Percentiles rank a stretch among this genome's conserved stretches.
Conservation (phyloP, 2,888 invertebrate genomes). For the Drosophila mettleri region DNA sequence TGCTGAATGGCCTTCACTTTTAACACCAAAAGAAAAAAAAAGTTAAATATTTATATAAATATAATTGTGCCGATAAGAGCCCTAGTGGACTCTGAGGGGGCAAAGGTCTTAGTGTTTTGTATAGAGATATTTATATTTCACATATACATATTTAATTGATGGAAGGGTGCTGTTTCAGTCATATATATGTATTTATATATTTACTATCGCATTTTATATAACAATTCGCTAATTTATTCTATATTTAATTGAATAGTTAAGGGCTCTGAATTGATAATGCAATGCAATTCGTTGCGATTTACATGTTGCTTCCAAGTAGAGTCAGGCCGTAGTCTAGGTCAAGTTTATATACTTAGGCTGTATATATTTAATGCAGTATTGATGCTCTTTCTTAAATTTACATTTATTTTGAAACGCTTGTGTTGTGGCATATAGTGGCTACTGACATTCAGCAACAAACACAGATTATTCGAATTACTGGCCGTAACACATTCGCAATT, state of each 20-base stretch:
- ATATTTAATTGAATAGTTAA: background rate
- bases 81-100: background rate
- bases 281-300: background rate
- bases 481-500: slow-evolving; percentile 8
- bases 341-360: background rate
- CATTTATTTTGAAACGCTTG: background rate
- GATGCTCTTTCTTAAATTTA: background rate
- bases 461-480: background rate
- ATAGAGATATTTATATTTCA: slow-evolving; percentile 4
- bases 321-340: slow-evolving; percentile 5
- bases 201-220: background rate
- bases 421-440: background rate
- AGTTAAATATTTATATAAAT: background rate
- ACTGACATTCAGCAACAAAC: slow-evolving; percentile 11
- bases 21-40: slow-evolving; percentile 4
- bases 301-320: background rate
- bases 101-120: background rate
- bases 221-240: too few relatives aligned
- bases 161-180: background rate
- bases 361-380: background rate
- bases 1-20: slow-evolving; percentile 22
- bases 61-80: slow-evolving; percentile 27
- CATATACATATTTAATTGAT: background rate
- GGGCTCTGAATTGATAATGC: background rate
- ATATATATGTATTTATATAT: background rate